Evolutionary conservation across 2,888 invertebrate genomes (phyloP).

Genomic region (Alviniconcha strummeri): DNA sequence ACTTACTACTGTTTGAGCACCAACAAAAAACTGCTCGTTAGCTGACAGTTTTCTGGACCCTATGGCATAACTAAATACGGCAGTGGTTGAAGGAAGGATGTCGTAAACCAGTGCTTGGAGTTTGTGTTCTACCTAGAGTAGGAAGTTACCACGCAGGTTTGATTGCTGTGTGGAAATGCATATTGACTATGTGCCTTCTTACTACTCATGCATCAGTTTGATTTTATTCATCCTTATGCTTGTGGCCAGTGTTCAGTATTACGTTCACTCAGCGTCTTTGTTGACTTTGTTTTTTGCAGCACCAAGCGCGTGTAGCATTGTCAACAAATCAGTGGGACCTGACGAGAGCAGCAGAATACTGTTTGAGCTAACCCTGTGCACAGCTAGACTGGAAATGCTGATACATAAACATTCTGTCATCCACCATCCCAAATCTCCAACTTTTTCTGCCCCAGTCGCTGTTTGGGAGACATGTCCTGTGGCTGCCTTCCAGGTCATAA

Average conservation of each 20-base stretch:
- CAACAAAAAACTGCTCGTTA: no score
- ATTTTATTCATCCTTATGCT: no score
- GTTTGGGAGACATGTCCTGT: background rate
- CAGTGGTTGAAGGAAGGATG: no score
- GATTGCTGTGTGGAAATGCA: no score
- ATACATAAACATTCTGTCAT: background rate
- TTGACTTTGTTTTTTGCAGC: conserved; percentile 68
- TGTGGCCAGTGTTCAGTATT: background rate
- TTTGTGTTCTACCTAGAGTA: no score
- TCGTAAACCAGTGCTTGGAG: no score
- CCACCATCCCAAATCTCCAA: background rate
- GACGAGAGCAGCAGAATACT: conserved; percentile 91
- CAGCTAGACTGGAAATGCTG: background rate
- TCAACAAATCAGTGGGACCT: conserved; percentile 95
- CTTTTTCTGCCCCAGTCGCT: background rate
- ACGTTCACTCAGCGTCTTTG: background rate
- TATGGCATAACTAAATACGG: no score
- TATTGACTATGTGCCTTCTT: no score
- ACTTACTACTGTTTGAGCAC: no score
- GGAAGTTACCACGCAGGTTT: no score
- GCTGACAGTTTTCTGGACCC: no score
- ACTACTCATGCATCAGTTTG: no score
- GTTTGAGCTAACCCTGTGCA: conserved; percentile 77
- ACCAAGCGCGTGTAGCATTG: conserved; percentile 90
- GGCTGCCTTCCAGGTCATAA: background rate